Percentiles rank a stretch among this genome's conserved stretches.
These are phyloP conservation scores for Anadara kagoshimensis DNA, from an alignment of 1,140 invertebrate genomes.

Conservation along the genomic window DNA sequence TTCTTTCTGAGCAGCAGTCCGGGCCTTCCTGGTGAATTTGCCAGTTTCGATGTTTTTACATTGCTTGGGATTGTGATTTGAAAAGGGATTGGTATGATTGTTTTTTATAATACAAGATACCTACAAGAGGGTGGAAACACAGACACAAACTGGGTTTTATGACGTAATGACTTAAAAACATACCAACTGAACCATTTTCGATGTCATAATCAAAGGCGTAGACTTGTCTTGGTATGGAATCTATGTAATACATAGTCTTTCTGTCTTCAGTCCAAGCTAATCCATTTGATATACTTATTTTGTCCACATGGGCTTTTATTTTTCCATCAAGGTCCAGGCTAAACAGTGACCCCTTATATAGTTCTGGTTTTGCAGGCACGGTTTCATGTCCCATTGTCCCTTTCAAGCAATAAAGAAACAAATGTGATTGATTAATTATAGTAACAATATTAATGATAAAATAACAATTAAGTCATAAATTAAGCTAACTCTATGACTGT, in stretches of 20 bases:
- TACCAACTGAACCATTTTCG: slow-evolving; percentile 80
- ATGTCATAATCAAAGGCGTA: slow-evolving; percentile 84
- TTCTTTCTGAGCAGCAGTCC: too few species aligned
- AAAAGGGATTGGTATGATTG: too few species aligned
- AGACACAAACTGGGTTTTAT: background rate
- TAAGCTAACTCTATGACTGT: too few species aligned
- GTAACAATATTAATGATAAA: too few species aligned
- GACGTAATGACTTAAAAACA: slow-evolving; percentile 60
- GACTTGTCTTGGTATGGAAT: slow-evolving; percentile 70
- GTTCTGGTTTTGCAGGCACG: slow-evolving; percentile 8
- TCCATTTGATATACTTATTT: slow-evolving; percentile 84
- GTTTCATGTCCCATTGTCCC: slow-evolving; percentile 10
- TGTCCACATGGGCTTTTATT: slow-evolving; percentile 48
- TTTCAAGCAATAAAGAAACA: too few species aligned
- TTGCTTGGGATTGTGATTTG: background rate
- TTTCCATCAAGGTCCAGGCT: slow-evolving; percentile 56
- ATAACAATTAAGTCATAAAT: too few species aligned
- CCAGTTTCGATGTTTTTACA: background rate
- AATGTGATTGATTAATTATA: too few species aligned
- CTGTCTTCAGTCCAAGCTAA: slow-evolving; percentile 84
- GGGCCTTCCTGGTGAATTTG: background rate
- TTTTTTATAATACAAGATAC: background rate
- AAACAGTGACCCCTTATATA: slow-evolving; percentile 59
- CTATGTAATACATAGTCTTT: slow-evolving; percentile 76
- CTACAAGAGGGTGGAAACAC: background rate